phyloP scores from a whole-genome alignment of 2,888 invertebrate species.

The Dione vanillae region DNA sequence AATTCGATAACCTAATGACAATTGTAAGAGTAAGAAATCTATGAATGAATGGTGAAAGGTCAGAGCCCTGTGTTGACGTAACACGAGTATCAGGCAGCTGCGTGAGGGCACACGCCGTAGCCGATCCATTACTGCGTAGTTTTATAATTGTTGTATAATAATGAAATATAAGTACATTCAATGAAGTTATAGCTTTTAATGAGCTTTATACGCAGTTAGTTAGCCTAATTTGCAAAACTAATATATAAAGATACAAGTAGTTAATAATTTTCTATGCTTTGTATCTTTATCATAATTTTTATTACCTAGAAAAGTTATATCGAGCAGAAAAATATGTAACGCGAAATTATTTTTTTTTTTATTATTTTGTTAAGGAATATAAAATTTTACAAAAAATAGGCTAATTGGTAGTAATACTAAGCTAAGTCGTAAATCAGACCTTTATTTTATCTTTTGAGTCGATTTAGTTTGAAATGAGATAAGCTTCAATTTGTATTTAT shows the following conservation, averaged over 20 bases:
- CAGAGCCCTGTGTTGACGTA: slow-evolving; percentile 53
- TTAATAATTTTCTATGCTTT: too few relatives aligned
- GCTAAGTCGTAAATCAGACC: too few relatives aligned
- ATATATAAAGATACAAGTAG: neutral
- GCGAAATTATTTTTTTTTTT: too few relatives aligned
- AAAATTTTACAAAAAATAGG: too few relatives aligned
- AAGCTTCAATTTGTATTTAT: too few relatives aligned
- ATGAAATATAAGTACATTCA: slow-evolving; percentile 11
- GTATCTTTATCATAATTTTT: too few relatives aligned
- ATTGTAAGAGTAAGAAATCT: slow-evolving; percentile 50
- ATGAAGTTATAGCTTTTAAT: slow-evolving; percentile 27
- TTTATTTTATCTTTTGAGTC: too few relatives aligned
- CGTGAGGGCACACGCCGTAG: slow-evolving; percentile 39
- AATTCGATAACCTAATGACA: slow-evolving; percentile 41
- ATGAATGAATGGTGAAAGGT: slow-evolving; percentile 58
- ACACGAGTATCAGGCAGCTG: slow-evolving; percentile 50
- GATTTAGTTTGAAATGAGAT: too few relatives aligned
- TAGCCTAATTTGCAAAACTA: neutral
- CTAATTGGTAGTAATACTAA: too few relatives aligned
- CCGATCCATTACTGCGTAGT: slow-evolving; percentile 47
- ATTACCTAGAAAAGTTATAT: too few relatives aligned
- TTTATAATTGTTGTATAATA: slow-evolving; percentile 32
- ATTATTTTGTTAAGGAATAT: too few relatives aligned
- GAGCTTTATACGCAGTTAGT: slow-evolving; percentile 31
- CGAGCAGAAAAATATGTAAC: too few relatives aligned